Evolutionary conservation across 1,140 invertebrate genomes (phyloP).

Genomic region (Xylocopa sonorina): DNA sequence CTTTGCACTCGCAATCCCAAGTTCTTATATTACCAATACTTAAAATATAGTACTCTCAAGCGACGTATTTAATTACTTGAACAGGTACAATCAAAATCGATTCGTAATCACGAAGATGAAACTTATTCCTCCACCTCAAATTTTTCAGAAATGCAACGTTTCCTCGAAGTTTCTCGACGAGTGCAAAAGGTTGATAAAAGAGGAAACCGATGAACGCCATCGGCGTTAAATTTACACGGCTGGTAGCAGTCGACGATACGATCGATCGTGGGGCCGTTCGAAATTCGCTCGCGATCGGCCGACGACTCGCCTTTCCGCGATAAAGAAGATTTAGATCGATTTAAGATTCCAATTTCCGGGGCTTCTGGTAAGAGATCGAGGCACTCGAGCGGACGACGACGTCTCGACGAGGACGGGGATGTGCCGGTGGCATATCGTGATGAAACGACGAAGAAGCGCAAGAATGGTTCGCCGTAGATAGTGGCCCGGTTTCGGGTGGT

Average conservation of each 20-base stretch:
- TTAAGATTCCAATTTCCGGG: slow-evolving; percentile 78
- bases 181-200: too few relatives aligned
- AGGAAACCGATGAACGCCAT: slow-evolving; percentile 36
- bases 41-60: too few relatives aligned
- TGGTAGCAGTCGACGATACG: slow-evolving; percentile 44
- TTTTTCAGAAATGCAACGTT: too few relatives aligned
- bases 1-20: too few relatives aligned
- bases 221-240: slow-evolving; percentile 60
- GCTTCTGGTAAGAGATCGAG: slow-evolving; percentile 44
- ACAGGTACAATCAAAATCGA: too few relatives aligned
- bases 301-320: slow-evolving; percentile 57
- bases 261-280: slow-evolving; percentile 25
- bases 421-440: slow-evolving; percentile 55
- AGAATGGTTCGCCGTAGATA: slow-evolving; percentile 46
- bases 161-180: too few relatives aligned
- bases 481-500: slow-evolving; percentile 26
- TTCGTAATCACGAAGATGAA: too few relatives aligned
- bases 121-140: too few relatives aligned
- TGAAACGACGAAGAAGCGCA: slow-evolving; percentile 58
- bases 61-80: too few relatives aligned
- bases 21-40: too few relatives aligned
- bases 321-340: slow-evolving; percentile 75
- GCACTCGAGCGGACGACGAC: slow-evolving; percentile 46
- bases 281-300: slow-evolving; percentile 50
- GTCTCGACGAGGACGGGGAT: slow-evolving; percentile 43